A percentile compares a stretch with the other conserved stretches of the same genome.
Evolutionary conservation across 2,888 invertebrate species (phyloP).

Genomic region (Leucoma salicis): DNA sequence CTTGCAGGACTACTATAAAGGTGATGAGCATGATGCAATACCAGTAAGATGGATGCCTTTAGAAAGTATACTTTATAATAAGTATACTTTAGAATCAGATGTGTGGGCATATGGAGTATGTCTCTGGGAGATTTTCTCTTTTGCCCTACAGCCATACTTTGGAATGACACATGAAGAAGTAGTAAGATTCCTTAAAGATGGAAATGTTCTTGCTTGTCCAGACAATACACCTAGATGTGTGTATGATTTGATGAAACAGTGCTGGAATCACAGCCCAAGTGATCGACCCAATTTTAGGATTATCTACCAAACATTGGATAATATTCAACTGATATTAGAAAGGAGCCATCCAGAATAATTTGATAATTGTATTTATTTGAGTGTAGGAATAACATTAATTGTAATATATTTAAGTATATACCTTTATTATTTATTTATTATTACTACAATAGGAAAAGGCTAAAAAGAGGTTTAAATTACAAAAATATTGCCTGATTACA

Average conservation of each 20-base stretch:
- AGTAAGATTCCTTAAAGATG: conserved; percentile 95
- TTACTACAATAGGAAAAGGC: conserved; percentile 9
- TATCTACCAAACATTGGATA: conserved; percentile 90
- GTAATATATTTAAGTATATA: conserved; percentile 29
- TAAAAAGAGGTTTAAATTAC: background rate
- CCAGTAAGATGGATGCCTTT: conserved; percentile 99
- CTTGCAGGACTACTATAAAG: conserved; percentile 96
- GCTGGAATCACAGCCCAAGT: conserved; percentile 94
- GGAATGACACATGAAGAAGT: conserved; percentile 99
- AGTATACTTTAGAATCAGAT: conserved; percentile 97
- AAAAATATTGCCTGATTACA: background rate
- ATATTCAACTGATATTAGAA: conserved; percentile 81
- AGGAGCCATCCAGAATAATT: conserved; percentile 67
- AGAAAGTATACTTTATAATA: conserved; percentile 97
- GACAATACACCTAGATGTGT: conserved; percentile 93
- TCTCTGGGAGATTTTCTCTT: conserved; percentile 98
- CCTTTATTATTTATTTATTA: conserved; percentile 3
- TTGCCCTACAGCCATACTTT: conserved; percentile 97
- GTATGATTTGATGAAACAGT: conserved; percentile 96
- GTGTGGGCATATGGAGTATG: conserved; percentile 99
- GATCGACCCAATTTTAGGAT: conserved; percentile 93
- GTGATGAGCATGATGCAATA: conserved; percentile 96
- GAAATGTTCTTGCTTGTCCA: conserved; percentile 94
- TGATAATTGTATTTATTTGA: conserved; percentile 27
- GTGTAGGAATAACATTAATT: conserved; percentile 30